Conservation (phyloP, 1,140 invertebrate species). For the Trinorchestia longiramus region DNA sequence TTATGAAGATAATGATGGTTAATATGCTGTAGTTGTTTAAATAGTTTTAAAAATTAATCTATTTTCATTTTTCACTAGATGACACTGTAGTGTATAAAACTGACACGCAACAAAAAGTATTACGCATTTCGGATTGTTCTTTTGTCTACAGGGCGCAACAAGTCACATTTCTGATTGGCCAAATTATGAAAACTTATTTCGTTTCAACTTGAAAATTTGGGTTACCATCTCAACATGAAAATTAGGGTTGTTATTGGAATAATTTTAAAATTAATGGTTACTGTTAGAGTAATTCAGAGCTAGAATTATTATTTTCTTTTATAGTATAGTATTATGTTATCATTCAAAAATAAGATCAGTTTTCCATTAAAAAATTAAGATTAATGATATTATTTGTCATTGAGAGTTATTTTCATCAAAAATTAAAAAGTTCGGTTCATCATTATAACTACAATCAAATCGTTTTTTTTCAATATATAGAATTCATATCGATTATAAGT, state of each 20-base stretch:
- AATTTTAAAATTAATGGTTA: too few species aligned
- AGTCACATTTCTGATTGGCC: not conserved
- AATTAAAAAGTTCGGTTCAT: not conserved
- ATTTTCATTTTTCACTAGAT: too few species aligned
- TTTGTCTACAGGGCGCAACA: too few species aligned
- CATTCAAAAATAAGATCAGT: not conserved
- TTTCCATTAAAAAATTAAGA: not conserved
- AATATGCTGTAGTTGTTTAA: too few species aligned
- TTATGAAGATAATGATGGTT: too few species aligned
- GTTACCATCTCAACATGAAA: not conserved
- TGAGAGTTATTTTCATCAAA: not conserved
- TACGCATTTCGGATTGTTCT: too few species aligned
- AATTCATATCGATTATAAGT: not conserved
- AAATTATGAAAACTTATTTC: not conserved
- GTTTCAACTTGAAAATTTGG: too few species aligned
- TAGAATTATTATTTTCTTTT: not conserved
- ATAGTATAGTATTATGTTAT: not conserved
- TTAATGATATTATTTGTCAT: not conserved
- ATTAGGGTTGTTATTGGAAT: not conserved
- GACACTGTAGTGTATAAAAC: too few species aligned
- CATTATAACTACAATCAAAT: too few species aligned
- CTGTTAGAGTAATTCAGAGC: not conserved
- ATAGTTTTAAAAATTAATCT: too few species aligned
- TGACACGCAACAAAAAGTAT: too few species aligned
- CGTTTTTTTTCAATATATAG: not conserved